Evolutionary conservation across 2,113 vertebrate species (phyloP).

Genomic region (Thinocorus orbignyianus): DNA sequence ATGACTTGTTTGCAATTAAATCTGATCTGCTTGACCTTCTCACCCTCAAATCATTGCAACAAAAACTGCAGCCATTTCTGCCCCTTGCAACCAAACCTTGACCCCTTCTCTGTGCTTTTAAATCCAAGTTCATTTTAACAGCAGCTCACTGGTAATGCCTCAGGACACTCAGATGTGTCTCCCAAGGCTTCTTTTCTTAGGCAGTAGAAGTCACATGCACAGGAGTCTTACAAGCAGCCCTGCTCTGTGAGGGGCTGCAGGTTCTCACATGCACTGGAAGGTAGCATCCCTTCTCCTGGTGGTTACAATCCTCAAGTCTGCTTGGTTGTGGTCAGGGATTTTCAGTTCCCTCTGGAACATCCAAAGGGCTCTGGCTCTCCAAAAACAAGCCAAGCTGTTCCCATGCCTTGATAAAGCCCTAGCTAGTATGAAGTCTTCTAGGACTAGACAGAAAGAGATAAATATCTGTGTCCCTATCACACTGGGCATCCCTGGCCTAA

Average conservation of each 20-base stretch:
- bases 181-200: neutral
- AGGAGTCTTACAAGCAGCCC: neutral
- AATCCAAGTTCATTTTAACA: neutral
- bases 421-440: neutral
- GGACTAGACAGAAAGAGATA: neutral
- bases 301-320: neutral
- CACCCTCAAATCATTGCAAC: neutral
- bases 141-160: neutral
- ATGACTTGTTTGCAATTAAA: neutral
- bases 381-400: neutral
- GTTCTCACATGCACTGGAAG: neutral
- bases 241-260: neutral
- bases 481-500: neutral
- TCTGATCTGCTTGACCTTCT: neutral
- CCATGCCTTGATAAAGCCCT: neutral
- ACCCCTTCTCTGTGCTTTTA: neutral
- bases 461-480: neutral
- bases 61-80: neutral
- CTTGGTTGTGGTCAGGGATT: neutral
- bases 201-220: neutral
- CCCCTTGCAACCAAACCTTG: neutral
- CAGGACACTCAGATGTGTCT: neutral
- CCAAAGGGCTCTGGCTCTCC: neutral
- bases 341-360: neutral
- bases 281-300: neutral